Percentiles rank a stretch among this genome's conserved stretches.
Conservation (phyloP, 2,113 vertebrate genomes). For the Buteo buteo region DNA sequence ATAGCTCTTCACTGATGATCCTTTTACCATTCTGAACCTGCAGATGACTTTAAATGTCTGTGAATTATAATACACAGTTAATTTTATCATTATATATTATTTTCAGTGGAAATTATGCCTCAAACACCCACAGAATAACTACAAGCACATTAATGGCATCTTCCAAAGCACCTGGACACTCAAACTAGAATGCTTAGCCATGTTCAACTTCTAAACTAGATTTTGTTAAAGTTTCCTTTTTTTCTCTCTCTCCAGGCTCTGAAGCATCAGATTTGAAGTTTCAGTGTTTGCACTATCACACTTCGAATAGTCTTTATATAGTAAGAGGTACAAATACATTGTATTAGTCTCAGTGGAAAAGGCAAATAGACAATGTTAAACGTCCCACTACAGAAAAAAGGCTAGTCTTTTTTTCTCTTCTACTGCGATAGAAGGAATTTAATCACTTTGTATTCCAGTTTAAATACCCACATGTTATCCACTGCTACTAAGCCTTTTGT, state of each 20-base stretch:
- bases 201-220: neutral
- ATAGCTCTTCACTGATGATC: neutral
- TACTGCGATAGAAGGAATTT: neutral
- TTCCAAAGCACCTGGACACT: neutral
- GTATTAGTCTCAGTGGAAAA: neutral
- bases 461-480: neutral
- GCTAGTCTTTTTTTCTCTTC: neutral
- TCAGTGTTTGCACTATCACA: neutral
- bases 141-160: neutral
- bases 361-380: neutral
- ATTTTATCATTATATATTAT: neutral
- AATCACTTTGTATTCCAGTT: neutral
- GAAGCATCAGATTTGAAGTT: neutral
- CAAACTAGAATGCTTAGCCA: neutral
- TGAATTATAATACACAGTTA: neutral
- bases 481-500: neutral
- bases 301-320: neutral
- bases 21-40: neutral
- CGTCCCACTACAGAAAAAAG: neutral
- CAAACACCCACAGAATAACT: neutral
- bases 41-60: neutral
- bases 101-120: neutral
- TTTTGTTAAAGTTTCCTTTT: neutral
- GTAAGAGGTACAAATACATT: neutral
- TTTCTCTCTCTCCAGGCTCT: neutral